Evolutionary conservation across 2,113 vertebrate species (phyloP), one percentile per base, ranked within the genome.

Genomic region (Epinephelus lanceolatus): DNA sequence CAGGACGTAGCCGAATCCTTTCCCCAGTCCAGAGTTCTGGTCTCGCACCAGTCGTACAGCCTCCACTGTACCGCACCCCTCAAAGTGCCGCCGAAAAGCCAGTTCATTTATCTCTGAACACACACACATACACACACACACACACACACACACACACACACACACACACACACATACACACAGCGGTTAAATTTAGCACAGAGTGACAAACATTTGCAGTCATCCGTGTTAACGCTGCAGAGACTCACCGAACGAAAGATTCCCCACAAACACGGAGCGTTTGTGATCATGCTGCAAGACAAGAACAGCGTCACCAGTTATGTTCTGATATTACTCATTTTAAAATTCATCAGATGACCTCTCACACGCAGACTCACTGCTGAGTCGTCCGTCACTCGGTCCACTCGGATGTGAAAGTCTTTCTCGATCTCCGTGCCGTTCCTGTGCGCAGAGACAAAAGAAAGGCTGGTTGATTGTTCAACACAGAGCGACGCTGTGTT

Each of bases 1-100:
- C 23, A 99, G 96, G 68, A 99, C 79, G 0, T 98, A 99, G 69
- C 98, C 98, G 0, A 99, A 99, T n/a, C 98, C 98, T 83, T 97
- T 98, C 0, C 98, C 97, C 4, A 96, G 30, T 23, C 98, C 97
- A 0, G 97, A 96, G 4, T 83, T 91, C 1, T 84, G 86, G 93
- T 99, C 97, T 57, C 97, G 95, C 76, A 99, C 96, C 37, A 99
- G 84, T 4, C 98, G 96, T 42, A 99, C 97, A 0, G 91, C 96
- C 65, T 97, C 94, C 0, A 99, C 55, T 0, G 1, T 23, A 0
- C 98, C 98, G 0, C 98, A 99, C 42, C 94, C 89, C 10, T 90
- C 65, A 49, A 99, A 99, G 78, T 99, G 97, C 0, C 94, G 84
- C 18, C 97, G 93, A 42, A 99, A 76, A 0, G 88, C 57, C 0